A percentile compares a stretch with the other conserved stretches of the same genome.
phyloP scores from a whole-genome alignment of 37 sponge, comb jelly and placozoan genomes.

The Cladorhizidae sp. region DNA sequence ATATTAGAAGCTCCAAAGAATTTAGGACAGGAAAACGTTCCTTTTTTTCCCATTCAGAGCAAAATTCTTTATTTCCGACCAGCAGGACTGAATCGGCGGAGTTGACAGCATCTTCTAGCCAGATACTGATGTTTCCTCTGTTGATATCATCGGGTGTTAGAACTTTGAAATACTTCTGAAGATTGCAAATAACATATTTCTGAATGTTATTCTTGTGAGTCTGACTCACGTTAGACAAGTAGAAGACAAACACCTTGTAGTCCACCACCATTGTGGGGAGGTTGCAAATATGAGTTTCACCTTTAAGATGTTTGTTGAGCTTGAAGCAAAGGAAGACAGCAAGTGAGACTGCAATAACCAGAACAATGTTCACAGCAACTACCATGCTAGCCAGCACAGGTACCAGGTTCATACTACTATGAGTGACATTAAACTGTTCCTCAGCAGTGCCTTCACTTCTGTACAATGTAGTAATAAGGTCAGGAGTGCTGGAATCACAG shows the following conservation, averaged over 20 bases:
- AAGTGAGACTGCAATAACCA: background rate
- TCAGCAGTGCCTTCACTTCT: background rate
- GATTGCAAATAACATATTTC: background rate
- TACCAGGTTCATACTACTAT: background rate
- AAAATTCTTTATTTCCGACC: slow-evolving; percentile 19
- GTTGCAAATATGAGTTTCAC: background rate
- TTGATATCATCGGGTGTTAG: background rate
- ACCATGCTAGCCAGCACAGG: background rate
- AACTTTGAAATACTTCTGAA: background rate
- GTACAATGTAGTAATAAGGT: background rate
- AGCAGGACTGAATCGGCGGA: slow-evolving; percentile 14
- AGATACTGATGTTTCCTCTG: background rate
- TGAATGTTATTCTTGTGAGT: background rate
- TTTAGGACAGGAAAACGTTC: background rate
- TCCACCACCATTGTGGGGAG: background rate
- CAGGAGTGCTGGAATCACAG: background rate
- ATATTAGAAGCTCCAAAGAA: background rate
- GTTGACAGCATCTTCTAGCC: background rate
- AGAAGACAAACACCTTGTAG: slow-evolving; percentile 7
- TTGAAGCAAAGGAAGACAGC: background rate
- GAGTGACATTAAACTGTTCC: background rate
- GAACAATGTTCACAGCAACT: background rate
- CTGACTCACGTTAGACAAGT: background rate
- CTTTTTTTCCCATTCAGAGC: slow-evolving; percentile 10
- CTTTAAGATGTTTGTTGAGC: background rate